phyloP scores from a whole-genome alignment of 2,888 invertebrate species.

The Venusia cambrica region DNA sequence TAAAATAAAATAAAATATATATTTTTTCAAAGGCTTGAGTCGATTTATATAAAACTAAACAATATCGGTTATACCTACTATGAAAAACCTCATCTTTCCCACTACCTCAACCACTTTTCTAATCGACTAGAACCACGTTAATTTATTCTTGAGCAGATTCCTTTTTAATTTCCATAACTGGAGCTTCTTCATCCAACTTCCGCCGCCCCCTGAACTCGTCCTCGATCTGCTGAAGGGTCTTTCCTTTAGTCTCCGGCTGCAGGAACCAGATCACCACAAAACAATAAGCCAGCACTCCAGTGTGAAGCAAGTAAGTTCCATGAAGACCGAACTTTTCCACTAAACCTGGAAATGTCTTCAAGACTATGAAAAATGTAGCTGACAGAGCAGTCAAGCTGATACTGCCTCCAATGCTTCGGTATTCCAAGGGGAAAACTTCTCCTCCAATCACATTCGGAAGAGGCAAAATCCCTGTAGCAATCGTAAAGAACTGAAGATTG shows the following conservation, averaged over 20 bases:
- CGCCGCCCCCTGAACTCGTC: conserved; percentile 66
- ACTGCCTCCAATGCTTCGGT: conserved; percentile 82
- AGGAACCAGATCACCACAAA: conserved; percentile 76
- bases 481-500: conserved; percentile 76
- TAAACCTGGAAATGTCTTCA: conserved; percentile 82
- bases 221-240: conserved; percentile 83
- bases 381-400: conserved; percentile 80
- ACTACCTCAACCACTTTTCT: no score
- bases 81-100: no score
- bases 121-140: no score
- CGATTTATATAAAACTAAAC: no score
- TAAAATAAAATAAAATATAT: no score
- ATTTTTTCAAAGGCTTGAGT: no score
- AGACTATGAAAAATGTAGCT: conserved; percentile 79
- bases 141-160: no score
- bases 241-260: conserved; percentile 84
- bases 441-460: conserved; percentile 86
- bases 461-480: conserved; percentile 81
- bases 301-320: conserved; percentile 81
- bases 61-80: no score
- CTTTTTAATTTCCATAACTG: conserved; percentile 43
- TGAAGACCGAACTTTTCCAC: conserved; percentile 69
- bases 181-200: conserved; percentile 29
- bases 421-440: conserved; percentile 83
- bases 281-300: conserved; percentile 68